phyloP scores from a whole-genome alignment of 2,888 invertebrate genomes.

The Synanthedon andrenaeformis region DNA sequence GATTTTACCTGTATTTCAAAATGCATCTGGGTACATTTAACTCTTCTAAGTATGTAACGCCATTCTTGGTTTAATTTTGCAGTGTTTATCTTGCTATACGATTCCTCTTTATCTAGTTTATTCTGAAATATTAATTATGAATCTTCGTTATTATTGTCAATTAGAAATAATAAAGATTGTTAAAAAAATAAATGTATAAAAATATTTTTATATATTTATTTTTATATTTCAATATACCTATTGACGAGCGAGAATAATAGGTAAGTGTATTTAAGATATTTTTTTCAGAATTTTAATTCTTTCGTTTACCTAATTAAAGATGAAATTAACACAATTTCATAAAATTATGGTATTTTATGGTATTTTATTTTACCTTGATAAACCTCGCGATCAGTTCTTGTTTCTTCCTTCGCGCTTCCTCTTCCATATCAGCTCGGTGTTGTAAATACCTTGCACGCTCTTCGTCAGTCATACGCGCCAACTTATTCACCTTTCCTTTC shows the following conservation, averaged over 20 bases:
- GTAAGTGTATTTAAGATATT: too few species aligned
- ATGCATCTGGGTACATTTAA: slow-evolving; percentile 81
- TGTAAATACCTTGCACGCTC: slow-evolving; percentile 84
- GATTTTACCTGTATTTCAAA: slow-evolving; percentile 72
- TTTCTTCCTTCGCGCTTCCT: slow-evolving; percentile 83
- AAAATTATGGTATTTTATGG: too few species aligned
- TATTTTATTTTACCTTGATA: slow-evolving; percentile 74
- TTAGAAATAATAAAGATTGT: too few species aligned
- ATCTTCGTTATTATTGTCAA: too few species aligned
- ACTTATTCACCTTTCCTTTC: slow-evolving; percentile 79
- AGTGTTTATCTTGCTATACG: slow-evolving; percentile 80
- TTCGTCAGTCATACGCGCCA: slow-evolving; percentile 88
- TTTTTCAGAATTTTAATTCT: too few species aligned
- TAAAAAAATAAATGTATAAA: too few species aligned
- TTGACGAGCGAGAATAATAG: too few species aligned
- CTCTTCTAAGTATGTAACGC: slow-evolving; percentile 80
- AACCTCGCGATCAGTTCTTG: slow-evolving; percentile 83
- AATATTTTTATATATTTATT: too few species aligned
- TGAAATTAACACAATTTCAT: too few species aligned
- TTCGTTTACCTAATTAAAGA: too few species aligned
- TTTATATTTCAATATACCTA: too few species aligned
- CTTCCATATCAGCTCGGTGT: slow-evolving; percentile 84
- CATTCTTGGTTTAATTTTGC: slow-evolving; percentile 90
- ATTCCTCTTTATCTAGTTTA: slow-evolving; percentile 85
- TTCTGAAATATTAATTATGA: slow-evolving; percentile 65